These are phyloP conservation scores for Actias luna DNA, from an alignment of 2,888 invertebrate genomes.

Conservation along the genomic window DNA sequence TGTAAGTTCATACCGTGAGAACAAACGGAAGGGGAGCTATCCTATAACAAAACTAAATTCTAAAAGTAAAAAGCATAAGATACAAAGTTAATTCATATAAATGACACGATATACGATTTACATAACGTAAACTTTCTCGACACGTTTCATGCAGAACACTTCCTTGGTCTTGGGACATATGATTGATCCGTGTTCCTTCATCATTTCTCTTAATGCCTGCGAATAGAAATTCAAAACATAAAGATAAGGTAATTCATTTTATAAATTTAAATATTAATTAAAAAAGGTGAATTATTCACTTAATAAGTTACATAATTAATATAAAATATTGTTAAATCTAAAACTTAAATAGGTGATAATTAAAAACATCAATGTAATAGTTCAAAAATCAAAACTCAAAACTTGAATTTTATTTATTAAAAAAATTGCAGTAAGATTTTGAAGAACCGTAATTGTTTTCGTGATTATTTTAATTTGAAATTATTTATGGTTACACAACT, in stretches of 20 bases:
- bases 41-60: not conserved
- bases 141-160: slow-evolving; percentile 93
- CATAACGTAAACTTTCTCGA: slow-evolving; percentile 99
- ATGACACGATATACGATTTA: slow-evolving; percentile 59
- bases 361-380: too few species aligned
- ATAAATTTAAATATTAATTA: not conserved
- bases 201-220: slow-evolving; percentile 95
- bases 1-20: too few species aligned
- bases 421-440: too few species aligned
- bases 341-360: too few species aligned
- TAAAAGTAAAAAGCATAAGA: not conserved
- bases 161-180: slow-evolving; percentile 97
- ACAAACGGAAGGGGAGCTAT: too few species aligned
- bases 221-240: slow-evolving; percentile 32
- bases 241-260: too few species aligned
- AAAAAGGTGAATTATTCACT: not conserved
- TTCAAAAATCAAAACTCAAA: too few species aligned
- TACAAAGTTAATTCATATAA: not conserved
- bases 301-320: not conserved
- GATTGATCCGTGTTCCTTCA: slow-evolving; percentile 95
- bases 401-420: too few species aligned
- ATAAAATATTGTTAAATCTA: too few species aligned
- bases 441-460: too few species aligned
- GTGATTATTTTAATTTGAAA: too few species aligned
- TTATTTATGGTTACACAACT: too few species aligned